Base-by-base conservation (phyloP, 2,113 vertebrate genomes). In the Melospiza georgiana region DNA sequence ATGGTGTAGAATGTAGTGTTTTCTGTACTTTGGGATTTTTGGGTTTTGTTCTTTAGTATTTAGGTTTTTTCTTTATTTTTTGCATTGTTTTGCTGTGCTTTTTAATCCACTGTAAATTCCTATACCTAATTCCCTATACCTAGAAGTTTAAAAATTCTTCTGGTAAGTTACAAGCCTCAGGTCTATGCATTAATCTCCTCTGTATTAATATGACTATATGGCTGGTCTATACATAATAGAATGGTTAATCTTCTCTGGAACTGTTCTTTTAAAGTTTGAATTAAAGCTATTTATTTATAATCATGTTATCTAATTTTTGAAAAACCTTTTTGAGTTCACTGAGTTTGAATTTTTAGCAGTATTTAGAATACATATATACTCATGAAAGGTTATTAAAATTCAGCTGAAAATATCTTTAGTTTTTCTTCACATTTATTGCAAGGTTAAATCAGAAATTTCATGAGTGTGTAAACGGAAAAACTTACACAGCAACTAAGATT, bases 41-140 rank as follows among this genome's bases (percentile, higher is more conserved):
- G 22, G 11, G 19, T 35, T 87, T 80, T 28, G 0, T 6, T 27
- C 1, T 19, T 41, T 35, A 10, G 31, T 12, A 39, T 41, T 71
- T 30, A 37, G 8, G 2, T 0, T 21, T 31, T 3, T n/a, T 51
- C 5, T 15, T 48, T 54, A 5, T 41, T 46, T 31, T 31, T n/a
- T 41, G 2, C 3, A 11, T 43, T 80, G 5, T 58, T 80, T 65
- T 57, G 6, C 13, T 31, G 21, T 68, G 7, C 0, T 69, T 66
- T 57, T 39, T 5, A 48, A 37, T 21, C 17, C 8, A 33, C 6
- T 4, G 0, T 49, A 46, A 68, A 68, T 48, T 65, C 19, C 8
- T 82, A 14, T 27, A 43, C 4, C 30, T 24, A 51, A 22, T 48
- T 89, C 12, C 13, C 6, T 59, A 6, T 65, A 79, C 6, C 11